These are phyloP conservation scores for Notamacropus eugenii DNA, from an alignment of 2,797 vertebrate species.

Conservation along the genomic window DNA sequence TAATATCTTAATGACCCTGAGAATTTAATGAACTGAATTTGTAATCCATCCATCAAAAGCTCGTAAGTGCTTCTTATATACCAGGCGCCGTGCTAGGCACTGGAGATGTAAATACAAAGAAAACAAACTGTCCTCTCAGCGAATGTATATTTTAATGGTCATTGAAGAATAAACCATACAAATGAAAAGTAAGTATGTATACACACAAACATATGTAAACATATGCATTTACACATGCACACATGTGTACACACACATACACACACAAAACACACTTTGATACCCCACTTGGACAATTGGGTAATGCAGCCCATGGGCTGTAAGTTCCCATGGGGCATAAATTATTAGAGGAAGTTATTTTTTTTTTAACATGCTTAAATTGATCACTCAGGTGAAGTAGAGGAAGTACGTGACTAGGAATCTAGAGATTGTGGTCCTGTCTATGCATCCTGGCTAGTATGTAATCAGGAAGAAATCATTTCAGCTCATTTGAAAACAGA, in stretches of 20 bases:
- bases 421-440: not conserved
- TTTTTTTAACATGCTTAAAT: not conserved
- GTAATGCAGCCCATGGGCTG: not conserved
- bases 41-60: not conserved
- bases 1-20: no score
- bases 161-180: not conserved
- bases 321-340: not conserved
- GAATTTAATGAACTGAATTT: not conserved
- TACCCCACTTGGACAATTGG: not conserved
- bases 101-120: not conserved
- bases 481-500: not conserved
- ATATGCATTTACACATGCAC: not conserved
- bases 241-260: accelerated
- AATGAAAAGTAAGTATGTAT: not conserved
- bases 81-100: not conserved
- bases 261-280: not conserved
- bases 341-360: not conserved
- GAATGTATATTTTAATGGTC: no score
- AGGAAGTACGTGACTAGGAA: not conserved
- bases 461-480: not conserved
- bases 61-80: not conserved
- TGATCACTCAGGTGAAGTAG: not conserved
- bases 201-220: not conserved
- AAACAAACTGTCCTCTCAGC: not conserved
- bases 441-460: not conserved